phyloP scores from a whole-genome alignment of 2,888 invertebrate genomes.

The Amphiduros pacificus region DNA sequence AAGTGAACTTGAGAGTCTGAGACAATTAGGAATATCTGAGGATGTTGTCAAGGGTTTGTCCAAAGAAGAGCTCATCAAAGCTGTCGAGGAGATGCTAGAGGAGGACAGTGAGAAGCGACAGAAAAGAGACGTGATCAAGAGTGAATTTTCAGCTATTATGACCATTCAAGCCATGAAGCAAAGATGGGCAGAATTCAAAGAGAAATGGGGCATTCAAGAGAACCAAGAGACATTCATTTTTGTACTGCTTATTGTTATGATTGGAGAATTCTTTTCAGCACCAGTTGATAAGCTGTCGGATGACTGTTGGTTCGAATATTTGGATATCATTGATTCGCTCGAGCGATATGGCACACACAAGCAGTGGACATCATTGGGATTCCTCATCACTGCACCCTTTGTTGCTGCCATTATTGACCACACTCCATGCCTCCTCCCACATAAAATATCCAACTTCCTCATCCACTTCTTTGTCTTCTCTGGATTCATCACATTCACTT shows the following conservation, averaged over 20 bases:
- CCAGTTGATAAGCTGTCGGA: conserved; percentile 40
- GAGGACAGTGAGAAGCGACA: too few relatives aligned
- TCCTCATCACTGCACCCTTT: conserved; percentile 43
- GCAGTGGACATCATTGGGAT: conserved; percentile 46
- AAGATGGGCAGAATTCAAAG: too few relatives aligned
- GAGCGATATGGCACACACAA: conserved; percentile 54
- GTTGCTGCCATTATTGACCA: conserved; percentile 44
- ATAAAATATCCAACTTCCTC: conserved; percentile 44
- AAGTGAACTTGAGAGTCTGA: too few relatives aligned
- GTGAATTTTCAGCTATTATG: too few relatives aligned
- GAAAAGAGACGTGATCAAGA: too few relatives aligned
- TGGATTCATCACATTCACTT: conserved; percentile 38
- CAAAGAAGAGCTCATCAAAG: too few relatives aligned
- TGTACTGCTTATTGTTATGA: conserved; percentile 41
- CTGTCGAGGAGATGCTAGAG: too few relatives aligned
- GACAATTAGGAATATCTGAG: too few relatives aligned
- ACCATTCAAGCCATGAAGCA: too few relatives aligned
- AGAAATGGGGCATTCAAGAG: too few relatives aligned
- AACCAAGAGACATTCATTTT: conserved; percentile 41
- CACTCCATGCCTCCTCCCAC: conserved; percentile 46
- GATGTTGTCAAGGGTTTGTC: too few relatives aligned
- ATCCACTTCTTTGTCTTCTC: conserved; percentile 52
- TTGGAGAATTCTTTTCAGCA: conserved; percentile 38
- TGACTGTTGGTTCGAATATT: conserved; percentile 54
- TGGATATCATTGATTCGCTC: conserved; percentile 50